Percentiles rank a stretch among this genome's conserved stretches.
These are phyloP conservation scores for Apaloderma vittatum DNA, from an alignment of 2,113 vertebrate species.

Conservation along the genomic window DNA sequence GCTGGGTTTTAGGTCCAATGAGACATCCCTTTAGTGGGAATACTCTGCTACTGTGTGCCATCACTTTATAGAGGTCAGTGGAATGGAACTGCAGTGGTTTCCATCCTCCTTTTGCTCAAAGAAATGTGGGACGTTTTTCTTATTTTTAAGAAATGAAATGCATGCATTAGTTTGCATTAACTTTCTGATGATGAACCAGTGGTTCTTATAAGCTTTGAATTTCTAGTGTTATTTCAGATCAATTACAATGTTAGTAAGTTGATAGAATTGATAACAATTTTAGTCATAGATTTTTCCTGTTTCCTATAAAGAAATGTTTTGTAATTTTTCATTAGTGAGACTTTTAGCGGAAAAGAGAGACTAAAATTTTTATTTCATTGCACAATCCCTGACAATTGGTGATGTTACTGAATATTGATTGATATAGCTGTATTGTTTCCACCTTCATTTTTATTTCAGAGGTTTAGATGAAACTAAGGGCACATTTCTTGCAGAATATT, in stretches of 20 bases:
- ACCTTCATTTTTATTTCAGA: background rate
- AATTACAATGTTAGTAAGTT: background rate
- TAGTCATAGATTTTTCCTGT: background rate
- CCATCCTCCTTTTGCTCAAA: no score
- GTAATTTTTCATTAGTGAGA: background rate
- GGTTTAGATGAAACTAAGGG: background rate
- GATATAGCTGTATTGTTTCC: background rate
- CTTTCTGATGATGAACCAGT: slow-evolving; percentile 18
- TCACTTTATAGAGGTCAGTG: background rate
- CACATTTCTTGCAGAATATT: background rate
- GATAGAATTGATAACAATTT: background rate
- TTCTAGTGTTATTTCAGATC: background rate
- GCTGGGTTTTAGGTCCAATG: background rate
- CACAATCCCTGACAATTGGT: background rate
- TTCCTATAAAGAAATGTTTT: background rate
- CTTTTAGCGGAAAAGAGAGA: background rate
- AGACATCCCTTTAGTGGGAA: background rate
- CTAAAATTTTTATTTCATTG: background rate
- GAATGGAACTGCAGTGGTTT: background rate
- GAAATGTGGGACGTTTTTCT: rapidly evolving
- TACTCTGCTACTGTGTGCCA: background rate
- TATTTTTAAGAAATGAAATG: background rate
- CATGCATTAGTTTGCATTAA: background rate
- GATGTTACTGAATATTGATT: background rate
- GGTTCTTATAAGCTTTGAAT: slow-evolving; percentile 17